phyloP scores from a whole-genome alignment of 2,113 vertebrate genomes.

The Menura novaehollandiae region DNA sequence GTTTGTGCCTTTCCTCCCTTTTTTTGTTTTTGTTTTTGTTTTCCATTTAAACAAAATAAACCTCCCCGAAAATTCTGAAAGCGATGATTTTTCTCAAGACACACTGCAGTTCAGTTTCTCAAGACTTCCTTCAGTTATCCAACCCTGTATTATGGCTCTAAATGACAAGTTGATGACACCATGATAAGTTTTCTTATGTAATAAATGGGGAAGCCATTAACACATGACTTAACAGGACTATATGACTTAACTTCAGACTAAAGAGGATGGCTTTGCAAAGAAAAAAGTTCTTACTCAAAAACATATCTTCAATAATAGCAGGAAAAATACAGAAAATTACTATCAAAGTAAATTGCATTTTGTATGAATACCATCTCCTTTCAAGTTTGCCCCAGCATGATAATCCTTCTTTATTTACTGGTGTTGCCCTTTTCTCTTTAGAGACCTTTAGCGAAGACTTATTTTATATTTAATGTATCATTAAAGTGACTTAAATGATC shows the following conservation, averaged over 20 bases:
- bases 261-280: slow-evolving; percentile 9
- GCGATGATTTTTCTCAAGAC: neutral
- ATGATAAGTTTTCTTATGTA: slow-evolving; percentile 35
- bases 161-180: slow-evolving; percentile 58
- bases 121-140: slow-evolving; percentile 12
- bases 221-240: neutral
- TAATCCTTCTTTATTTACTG: slow-evolving; percentile 66
- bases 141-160: neutral
- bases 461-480: slow-evolving; percentile 62
- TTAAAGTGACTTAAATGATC: slow-evolving; percentile 62
- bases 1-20: neutral
- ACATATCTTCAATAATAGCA: slow-evolving; percentile 62
- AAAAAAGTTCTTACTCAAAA: slow-evolving; percentile 45
- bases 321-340: slow-evolving; percentile 61
- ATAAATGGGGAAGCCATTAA: slow-evolving; percentile 63
- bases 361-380: slow-evolving; percentile 64
- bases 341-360: slow-evolving; percentile 64
- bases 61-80: neutral
- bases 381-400: slow-evolving; percentile 21
- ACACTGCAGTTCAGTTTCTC: neutral
- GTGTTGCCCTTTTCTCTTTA: slow-evolving; percentile 66
- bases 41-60: neutral
- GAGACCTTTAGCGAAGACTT: slow-evolving; percentile 58
- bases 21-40: neutral
- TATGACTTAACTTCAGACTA: slow-evolving; percentile 43